Evolutionary conservation across 1,140 invertebrate species (phyloP), one percentile per base, ranked within the genome.

Genomic region (Macrobrachium rosenbergii): DNA sequence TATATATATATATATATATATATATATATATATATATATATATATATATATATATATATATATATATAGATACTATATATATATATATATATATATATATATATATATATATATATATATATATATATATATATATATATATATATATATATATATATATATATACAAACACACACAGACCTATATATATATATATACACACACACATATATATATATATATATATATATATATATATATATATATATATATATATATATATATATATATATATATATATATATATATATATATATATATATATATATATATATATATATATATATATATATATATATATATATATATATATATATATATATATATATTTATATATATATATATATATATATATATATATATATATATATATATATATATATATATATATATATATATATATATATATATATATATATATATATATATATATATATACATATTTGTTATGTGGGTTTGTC

Each of bases 361-460:
- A n/a, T n/a, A n/a, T n/a, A n/a, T n/a, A n/a, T n/a, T 37, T 17
- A 63, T 63, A n/a, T 63, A 63, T n/a, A 63, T 63, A 63, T 67
- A 23, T 67, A 16, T 67, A 16, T 67, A 16, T 67, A 16, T 67
- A 16, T 67, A 16, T 67, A 16, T 67, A 23, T 67, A 16, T 67
- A 16, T 67, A 16, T 67, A 16, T 67, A 16, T 64, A 16, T 67
- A 16, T 67, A 16, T 67, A 16, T 67, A 16, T 67, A 16, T 67
- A 16, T 67, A 16, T 67, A 16, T 67, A 16, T 67, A 16, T 67
- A 16, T 67, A 16, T 67, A 16, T 16, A 16, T 16, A 16, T 16
- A 16, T 67, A 23, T 67, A 16, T 67, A 16, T 67, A 16, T 67
- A 16, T 67, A 16, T 67, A 16, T 67, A 10, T 67, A 16, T 64